A percentile compares a stretch with the other conserved stretches of the same genome.
Conservation (phyloP, 2,797 vertebrate genomes). For the Cryptoblepharus egeriae region DNA sequence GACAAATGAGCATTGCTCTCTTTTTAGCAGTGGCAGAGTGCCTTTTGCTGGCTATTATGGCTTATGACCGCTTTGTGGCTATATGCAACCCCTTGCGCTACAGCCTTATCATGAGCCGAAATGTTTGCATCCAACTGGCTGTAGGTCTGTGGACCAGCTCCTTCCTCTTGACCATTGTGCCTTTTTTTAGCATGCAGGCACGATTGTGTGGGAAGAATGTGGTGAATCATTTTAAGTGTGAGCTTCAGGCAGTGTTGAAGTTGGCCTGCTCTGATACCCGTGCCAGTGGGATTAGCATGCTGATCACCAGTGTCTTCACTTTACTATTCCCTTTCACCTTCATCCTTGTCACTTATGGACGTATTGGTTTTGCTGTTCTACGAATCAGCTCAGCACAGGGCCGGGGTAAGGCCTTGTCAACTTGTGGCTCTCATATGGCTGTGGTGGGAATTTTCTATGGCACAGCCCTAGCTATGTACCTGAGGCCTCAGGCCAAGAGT, state of each 20-base stretch:
- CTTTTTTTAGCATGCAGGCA: constrained; percentile 2
- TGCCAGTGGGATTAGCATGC: not conserved
- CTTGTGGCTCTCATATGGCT: constrained; percentile 51
- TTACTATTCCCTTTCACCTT: not conserved
- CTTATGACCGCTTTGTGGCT: constrained; percentile 61
- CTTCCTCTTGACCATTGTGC: constrained; percentile 30
- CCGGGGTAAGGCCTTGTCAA: constrained; percentile 52
- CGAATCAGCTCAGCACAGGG: constrained; percentile 31
- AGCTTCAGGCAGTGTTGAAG: constrained; percentile 14
- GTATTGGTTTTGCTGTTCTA: constrained; percentile 21
- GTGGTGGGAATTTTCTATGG: constrained; percentile 56
- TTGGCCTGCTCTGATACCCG: constrained; percentile 12
- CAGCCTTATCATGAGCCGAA: constrained; percentile 48
- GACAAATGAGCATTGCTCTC: constrained; percentile 26
- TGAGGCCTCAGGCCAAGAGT: constrained; percentile 39
- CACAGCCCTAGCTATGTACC: constrained; percentile 47
- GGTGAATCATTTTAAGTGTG: constrained; percentile 43
- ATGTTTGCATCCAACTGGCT: constrained; percentile 46
- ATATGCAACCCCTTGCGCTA: constrained; percentile 66
- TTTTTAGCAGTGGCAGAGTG: constrained; percentile 48
- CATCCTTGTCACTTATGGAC: constrained; percentile 8
- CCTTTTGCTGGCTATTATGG: constrained; percentile 61
- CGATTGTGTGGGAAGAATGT: not conserved
- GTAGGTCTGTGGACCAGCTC: constrained; percentile 23
- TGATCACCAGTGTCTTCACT: constrained; percentile 1